Percentiles rank a stretch among this genome's conserved stretches.
These are phyloP conservation scores for Cantharis flavilabris DNA, from an alignment of 2,888 invertebrate species.

Conservation along the genomic window DNA sequence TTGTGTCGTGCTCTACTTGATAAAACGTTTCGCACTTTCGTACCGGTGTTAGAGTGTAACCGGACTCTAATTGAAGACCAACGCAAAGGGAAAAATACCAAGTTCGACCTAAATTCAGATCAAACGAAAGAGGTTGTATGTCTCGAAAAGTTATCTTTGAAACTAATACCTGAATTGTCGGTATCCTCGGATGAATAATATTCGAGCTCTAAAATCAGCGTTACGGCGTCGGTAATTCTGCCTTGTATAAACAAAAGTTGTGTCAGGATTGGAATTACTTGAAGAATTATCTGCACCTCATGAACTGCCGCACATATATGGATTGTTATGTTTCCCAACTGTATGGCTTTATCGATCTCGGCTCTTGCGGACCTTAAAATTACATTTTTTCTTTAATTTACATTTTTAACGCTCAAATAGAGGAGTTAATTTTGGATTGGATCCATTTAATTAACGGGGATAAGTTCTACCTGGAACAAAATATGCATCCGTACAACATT, in stretches of 20 bases:
- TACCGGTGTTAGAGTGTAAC: constrained; percentile 60
- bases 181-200: constrained; percentile 41
- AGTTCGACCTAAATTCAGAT: constrained; percentile 53
- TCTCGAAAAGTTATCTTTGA: not conserved
- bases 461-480: constrained; percentile 50
- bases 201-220: constrained; percentile 54
- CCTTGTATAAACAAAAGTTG: constrained; percentile 50
- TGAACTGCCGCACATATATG: constrained; percentile 50
- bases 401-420: no score
- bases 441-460: no score
- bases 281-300: constrained; percentile 44
- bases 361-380: constrained; percentile 45
- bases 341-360: constrained; percentile 48
- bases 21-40: constrained; percentile 60
- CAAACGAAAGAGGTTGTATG: not conserved
- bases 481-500: constrained; percentile 55
- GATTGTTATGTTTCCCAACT: constrained; percentile 52
- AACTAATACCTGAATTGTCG: constrained; percentile 41
- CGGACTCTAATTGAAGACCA: constrained; percentile 64
- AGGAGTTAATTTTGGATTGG: no score
- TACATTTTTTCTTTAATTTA: no score
- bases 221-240: constrained; percentile 52
- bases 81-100: constrained; percentile 66
- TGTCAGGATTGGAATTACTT: constrained; percentile 51
- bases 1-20: constrained; percentile 59